Base-by-base conservation (phyloP, 2,113 vertebrate genomes). In the Grallaria varia region DNA sequence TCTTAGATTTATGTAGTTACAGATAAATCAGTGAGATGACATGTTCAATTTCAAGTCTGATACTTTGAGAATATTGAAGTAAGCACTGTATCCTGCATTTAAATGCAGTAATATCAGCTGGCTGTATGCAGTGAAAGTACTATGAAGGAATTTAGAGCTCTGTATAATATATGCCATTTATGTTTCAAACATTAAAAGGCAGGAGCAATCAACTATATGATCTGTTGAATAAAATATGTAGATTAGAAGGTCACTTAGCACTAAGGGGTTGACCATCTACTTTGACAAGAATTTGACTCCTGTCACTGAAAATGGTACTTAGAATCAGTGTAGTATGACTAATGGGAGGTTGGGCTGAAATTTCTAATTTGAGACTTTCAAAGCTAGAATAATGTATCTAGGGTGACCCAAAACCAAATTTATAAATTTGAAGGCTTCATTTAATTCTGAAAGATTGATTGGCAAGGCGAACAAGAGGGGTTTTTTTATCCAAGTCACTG, bases 251-350 rank as follows among this genome's bases (percentile, higher is more conserved):
- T 98, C 96, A 96, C 93, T 95, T 97, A 97, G 94, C 96, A 95
- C 90, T 95, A 94, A 97, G 96, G 76, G 96, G 97, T 96, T 97
- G 97, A 96, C 97, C 96, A 40, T 96, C 95, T 95, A 96, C 75
- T 18, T 96, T 97, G 97, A 97, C 95, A 97, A 94, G 94, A 98
- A 94, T 98, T 97, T 98, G 98, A 97, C 97, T 97, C 95, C 96
- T 97, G 96, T 97, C 97, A 97, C 94, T 98, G 97, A 97, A 97
- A 98, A 98, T 97, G 84, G 95, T 97, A 97, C 94, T 97, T 97
- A 95, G 94, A 97, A 97, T 96, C 96, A 72, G 72, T 95, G 94
- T 97, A 96, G 96, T 97, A 85, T 96, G 94, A 95, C 93, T 93
- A 87, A 97, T 87, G 91, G 96, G 91, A 56, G 88, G 84, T 39